A percentile compares a stretch with the other conserved stretches of the same genome.
These are phyloP conservation scores for Meliscaeva auricollis DNA, from an alignment of 2,888 invertebrate genomes.

Conservation along the genomic window DNA sequence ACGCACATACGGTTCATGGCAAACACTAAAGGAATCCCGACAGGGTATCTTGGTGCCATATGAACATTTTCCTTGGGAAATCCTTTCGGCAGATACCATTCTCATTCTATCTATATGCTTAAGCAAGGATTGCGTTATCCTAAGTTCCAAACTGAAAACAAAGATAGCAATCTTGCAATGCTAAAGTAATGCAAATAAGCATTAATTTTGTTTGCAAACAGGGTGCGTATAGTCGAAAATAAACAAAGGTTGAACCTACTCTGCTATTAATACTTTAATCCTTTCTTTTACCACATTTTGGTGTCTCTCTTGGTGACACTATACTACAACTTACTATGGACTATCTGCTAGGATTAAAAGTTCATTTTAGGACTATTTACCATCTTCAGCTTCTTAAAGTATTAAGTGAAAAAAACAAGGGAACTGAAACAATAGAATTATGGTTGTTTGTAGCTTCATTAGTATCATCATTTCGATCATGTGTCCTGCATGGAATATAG, in stretches of 20 bases:
- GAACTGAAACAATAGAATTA: constrained; percentile 53
- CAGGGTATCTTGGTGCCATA: constrained; percentile 40
- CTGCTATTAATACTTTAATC: constrained; percentile 70
- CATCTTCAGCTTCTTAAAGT: constrained; percentile 70
- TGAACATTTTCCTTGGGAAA: constrained; percentile 48
- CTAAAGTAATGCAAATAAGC: constrained; percentile 72
- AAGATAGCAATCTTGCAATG: constrained; percentile 55
- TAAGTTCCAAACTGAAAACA: not conserved
- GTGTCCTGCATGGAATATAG: constrained; percentile 5
- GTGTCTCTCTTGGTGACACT: constrained; percentile 15
- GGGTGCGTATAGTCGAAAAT: constrained; percentile 75
- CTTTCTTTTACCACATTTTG: constrained; percentile 61
- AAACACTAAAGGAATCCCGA: constrained; percentile 26
- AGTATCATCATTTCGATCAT: constrained; percentile 37
- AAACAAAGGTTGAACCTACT: constrained; percentile 73
- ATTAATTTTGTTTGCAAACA: constrained; percentile 77
- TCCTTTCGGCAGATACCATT: constrained; percentile 43
- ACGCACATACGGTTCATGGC: not conserved
- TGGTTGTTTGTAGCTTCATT: constrained; percentile 50
- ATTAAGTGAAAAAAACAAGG: constrained; percentile 68
- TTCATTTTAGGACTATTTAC: constrained; percentile 69
- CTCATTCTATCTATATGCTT: constrained; percentile 1
- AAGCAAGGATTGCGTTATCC: constrained; percentile 45
- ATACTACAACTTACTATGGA: not conserved
- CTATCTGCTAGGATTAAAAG: constrained; percentile 70